Percentiles rank a stretch among this genome's conserved stretches.
These are phyloP conservation scores for Perdita meconis DNA, from an alignment of 2,888 invertebrate species.

Conservation along the genomic window DNA sequence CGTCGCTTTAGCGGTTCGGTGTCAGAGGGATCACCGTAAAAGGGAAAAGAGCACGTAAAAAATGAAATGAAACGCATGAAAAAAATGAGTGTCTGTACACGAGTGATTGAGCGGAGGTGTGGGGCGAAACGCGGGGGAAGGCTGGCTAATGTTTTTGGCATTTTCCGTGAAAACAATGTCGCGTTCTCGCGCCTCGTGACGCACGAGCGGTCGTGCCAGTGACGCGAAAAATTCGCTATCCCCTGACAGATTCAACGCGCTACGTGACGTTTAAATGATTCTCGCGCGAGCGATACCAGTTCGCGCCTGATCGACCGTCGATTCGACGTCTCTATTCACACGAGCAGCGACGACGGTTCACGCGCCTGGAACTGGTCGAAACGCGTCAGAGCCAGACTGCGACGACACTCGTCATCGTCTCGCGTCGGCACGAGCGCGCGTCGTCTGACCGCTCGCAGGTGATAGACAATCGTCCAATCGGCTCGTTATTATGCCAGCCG, in stretches of 20 bases:
- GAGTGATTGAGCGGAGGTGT: not conserved
- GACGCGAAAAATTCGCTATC: conserved; percentile 47
- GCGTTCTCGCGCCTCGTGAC: conserved; percentile 25
- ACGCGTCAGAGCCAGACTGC: conserved; percentile 19
- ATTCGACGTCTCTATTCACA: conserved; percentile 64
- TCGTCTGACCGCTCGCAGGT: conserved; percentile 48
- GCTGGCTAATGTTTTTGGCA: conserved; percentile 31
- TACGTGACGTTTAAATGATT: conserved; percentile 67
- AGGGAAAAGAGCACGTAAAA: not conserved
- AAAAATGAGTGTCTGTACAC: not conserved
- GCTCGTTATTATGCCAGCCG: conserved; percentile 72
- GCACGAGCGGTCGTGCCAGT: conserved; percentile 24
- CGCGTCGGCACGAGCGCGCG: conserved; percentile 17
- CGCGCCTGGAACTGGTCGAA: conserved; percentile 42
- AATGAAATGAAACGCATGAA: not conserved
- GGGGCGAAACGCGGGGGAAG: not conserved
- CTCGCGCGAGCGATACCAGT: conserved; percentile 55
- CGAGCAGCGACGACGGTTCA: conserved; percentile 23
- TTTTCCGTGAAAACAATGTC: conserved; percentile 40
- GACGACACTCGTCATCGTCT: too few relatives aligned
- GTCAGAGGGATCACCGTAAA: not conserved
- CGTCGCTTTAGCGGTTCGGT: not conserved
- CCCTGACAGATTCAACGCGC: conserved; percentile 54
- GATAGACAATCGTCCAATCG: conserved; percentile 74
- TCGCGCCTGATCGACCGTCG: conserved; percentile 52